phyloP scores from a whole-genome alignment of 1,140 invertebrate species.

The Belonocnema kinseyi region DNA sequence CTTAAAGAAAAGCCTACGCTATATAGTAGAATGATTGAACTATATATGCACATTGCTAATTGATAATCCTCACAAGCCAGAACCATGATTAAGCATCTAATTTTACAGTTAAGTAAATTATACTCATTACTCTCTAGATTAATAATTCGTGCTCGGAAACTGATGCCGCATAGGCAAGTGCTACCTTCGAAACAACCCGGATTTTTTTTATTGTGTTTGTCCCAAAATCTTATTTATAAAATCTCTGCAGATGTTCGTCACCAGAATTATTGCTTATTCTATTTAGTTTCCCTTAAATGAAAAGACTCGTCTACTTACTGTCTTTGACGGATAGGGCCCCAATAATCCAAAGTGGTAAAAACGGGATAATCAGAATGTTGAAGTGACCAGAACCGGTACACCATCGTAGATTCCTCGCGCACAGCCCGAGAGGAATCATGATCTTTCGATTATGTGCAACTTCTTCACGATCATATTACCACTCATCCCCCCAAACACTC shows the following conservation, averaged over 20 bases:
- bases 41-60: too few relatives aligned
- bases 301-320: constrained; percentile 61
- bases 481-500: constrained; percentile 12
- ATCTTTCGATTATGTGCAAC: constrained; percentile 42
- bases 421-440: constrained; percentile 68
- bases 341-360: constrained; percentile 70
- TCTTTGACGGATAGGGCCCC: constrained; percentile 71
- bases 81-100: too few relatives aligned
- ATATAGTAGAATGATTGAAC: too few relatives aligned
- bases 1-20: too few relatives aligned
- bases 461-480: constrained; percentile 24
- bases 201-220: too few relatives aligned
- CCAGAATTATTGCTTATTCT: not conserved
- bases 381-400: constrained; percentile 61
- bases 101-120: too few relatives aligned
- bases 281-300: not conserved
- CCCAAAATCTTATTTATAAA: too few relatives aligned
- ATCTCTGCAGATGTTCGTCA: not conserved
- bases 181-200: too few relatives aligned
- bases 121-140: too few relatives aligned
- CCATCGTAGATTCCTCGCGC: constrained; percentile 62
- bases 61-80: too few relatives aligned
- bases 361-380: constrained; percentile 63
- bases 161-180: too few relatives aligned
- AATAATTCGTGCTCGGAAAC: too few relatives aligned